phyloP scores from a whole-genome alignment of 2,113 vertebrate species.

The Mobula birostris region DNA sequence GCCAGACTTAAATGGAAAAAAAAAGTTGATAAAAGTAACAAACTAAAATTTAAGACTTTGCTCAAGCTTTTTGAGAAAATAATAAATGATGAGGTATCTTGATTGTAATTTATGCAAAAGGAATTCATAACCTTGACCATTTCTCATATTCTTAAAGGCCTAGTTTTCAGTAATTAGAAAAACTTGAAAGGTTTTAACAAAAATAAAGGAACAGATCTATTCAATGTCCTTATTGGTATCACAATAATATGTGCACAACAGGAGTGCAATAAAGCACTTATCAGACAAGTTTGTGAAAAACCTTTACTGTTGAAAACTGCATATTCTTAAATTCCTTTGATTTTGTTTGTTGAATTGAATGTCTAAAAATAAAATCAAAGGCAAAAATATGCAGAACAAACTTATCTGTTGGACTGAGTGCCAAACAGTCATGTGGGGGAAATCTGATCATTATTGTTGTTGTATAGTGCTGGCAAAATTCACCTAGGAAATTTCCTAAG shows the following conservation, averaged over 20 bases:
- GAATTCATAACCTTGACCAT: background rate
- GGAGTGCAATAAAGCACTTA: background rate
- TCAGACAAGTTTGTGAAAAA: background rate
- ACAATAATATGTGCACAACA: background rate
- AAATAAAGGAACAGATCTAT: background rate
- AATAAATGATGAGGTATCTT: background rate
- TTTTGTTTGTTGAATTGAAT: background rate
- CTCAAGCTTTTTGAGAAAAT: background rate
- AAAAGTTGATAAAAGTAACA: background rate
- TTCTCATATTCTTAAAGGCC: background rate
- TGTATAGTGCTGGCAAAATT: background rate
- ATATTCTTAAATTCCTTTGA: background rate
- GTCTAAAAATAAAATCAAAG: background rate
- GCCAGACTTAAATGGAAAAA: background rate
- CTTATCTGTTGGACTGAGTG: background rate
- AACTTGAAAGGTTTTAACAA: background rate
- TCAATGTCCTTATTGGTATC: background rate
- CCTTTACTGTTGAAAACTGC: background rate
- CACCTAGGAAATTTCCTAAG: background rate
- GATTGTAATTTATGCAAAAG: background rate
- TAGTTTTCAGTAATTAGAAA: background rate
- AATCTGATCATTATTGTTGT: background rate
- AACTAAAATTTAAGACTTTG: background rate
- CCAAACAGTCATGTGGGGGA: background rate
- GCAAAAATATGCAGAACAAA: background rate